Evolutionary conservation across 2,113 vertebrate genomes (phyloP).

Genomic region (Macaca nemestrina): DNA sequence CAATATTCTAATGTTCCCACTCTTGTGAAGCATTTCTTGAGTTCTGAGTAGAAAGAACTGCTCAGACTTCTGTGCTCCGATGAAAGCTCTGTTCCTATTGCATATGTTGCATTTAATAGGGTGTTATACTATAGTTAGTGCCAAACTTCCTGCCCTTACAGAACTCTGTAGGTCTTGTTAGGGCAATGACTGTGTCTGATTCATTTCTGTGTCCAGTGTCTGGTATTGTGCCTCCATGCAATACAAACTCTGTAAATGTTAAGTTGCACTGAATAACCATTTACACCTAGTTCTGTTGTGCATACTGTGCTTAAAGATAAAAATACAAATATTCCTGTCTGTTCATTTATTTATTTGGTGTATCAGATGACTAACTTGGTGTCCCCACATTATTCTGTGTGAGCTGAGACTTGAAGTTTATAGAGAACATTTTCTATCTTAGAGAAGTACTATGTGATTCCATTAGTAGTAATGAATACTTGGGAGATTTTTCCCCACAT

Average conservation of each 20-base stretch:
- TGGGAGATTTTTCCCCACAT: background rate
- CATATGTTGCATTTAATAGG: background rate
- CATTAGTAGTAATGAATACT: background rate
- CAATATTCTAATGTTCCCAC: background rate
- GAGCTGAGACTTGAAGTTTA: background rate
- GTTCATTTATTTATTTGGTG: background rate
- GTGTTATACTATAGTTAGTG: background rate
- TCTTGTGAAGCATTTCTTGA: background rate
- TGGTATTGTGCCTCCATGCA: background rate
- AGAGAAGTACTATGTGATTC: background rate
- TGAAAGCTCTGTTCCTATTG: background rate
- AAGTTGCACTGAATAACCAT: background rate
- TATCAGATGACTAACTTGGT: background rate
- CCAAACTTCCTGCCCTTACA: background rate
- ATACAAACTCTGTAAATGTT: background rate
- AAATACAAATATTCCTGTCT: background rate
- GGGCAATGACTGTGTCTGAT: background rate
- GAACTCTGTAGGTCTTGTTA: background rate
- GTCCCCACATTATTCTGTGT: background rate
- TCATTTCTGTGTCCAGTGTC: background rate
- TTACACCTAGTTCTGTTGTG: background rate
- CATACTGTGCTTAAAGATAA: background rate
- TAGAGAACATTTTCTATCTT: background rate
- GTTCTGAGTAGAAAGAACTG: background rate
- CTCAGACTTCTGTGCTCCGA: background rate